Conservation (phyloP, 2,888 invertebrate species). For the Acleris emargana region DNA sequence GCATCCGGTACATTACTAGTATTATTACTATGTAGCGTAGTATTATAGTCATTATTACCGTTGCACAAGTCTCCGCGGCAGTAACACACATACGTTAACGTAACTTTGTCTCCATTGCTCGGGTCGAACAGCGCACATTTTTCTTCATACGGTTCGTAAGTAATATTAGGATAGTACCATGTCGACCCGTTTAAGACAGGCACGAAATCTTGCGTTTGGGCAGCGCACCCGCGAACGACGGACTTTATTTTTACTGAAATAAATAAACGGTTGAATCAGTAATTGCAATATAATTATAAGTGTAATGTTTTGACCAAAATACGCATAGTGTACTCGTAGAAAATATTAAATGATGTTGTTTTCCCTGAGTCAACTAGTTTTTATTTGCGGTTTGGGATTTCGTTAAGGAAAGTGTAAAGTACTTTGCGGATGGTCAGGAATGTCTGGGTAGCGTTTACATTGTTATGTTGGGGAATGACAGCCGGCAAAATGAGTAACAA, state of each 20-base stretch:
- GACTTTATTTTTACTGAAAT: background rate
- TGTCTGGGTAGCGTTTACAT: too few relatives aligned
- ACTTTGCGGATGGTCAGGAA: background rate
- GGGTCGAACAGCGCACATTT: background rate
- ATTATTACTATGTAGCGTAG: too few relatives aligned
- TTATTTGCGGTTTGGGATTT: background rate
- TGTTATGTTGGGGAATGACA: too few relatives aligned
- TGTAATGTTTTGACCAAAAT: too few relatives aligned
- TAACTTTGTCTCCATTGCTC: background rate
- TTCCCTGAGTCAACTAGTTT: background rate
- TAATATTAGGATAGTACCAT: background rate
- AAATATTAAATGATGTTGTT: background rate
- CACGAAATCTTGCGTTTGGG: background rate
- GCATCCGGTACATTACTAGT: too few relatives aligned
- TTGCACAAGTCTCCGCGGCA: constrained; percentile 3
- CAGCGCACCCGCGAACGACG: background rate
- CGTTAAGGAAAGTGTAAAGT: background rate
- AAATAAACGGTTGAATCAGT: background rate
- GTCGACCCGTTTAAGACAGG: background rate
- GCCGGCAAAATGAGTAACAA: too few relatives aligned
- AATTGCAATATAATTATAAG: too few relatives aligned
- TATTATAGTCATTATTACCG: too few relatives aligned
- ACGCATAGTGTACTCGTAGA: too few relatives aligned
- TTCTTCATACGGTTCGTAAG: background rate
- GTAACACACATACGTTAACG: background rate